Conservation (phyloP, 2,888 invertebrate species). For the Harmothoe impar region DNA sequence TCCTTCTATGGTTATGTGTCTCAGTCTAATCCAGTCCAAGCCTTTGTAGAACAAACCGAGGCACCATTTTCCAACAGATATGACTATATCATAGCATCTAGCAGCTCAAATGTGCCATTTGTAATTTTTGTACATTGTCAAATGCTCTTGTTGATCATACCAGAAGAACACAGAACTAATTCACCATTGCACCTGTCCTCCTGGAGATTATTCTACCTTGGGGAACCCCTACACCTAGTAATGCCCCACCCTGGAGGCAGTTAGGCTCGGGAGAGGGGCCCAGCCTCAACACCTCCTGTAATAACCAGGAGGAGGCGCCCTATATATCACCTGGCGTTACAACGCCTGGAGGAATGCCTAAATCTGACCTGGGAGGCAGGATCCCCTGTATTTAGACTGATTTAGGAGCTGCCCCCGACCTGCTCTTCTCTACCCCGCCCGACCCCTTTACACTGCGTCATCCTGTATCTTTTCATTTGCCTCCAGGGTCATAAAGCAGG, state of each 20-base stretch:
- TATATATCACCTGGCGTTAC: constrained; percentile 11
- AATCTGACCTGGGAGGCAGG: neutral
- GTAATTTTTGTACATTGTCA: no score
- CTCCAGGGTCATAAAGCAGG: constrained; percentile 26
- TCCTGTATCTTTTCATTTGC: constrained; percentile 39
- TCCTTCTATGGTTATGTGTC: no score
- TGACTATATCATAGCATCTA: no score
- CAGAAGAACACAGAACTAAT: no score
- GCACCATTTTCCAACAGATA: no score
- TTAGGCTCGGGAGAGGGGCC: neutral
- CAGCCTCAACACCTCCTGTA: neutral
- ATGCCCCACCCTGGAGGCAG: neutral
- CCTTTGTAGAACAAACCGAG: no score
- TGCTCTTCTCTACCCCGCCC: neutral
- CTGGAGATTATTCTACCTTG: no score
- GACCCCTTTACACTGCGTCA: neutral
- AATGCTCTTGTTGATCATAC: no score
- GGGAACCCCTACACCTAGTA: no score
- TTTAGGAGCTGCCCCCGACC: neutral
- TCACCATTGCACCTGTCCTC: no score
- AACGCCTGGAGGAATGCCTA: constrained; percentile 27
- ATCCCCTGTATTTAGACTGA: neutral
- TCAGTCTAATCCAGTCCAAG: no score
- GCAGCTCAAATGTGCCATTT: no score
- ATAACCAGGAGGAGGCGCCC: neutral